phyloP scores from a whole-genome alignment of 2,888 invertebrate genomes.

The Acrocera orbiculus region DNA sequence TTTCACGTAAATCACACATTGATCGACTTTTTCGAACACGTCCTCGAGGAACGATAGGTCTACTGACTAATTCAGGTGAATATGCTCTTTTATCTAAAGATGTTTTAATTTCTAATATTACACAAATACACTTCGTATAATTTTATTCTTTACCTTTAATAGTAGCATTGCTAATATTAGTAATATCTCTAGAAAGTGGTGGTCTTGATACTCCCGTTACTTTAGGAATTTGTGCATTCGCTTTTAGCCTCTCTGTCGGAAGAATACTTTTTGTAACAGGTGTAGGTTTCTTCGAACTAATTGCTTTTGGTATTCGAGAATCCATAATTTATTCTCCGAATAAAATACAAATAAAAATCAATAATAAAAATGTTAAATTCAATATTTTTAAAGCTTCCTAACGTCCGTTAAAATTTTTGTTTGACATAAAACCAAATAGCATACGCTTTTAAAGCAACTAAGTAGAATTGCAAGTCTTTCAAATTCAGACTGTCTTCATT shows the following conservation, averaged over 20 bases:
- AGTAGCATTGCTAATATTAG: conserved; percentile 1
- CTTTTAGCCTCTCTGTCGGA: conserved; percentile 21
- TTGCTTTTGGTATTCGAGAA: conserved; percentile 29
- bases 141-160: background rate
- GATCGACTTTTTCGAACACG: conserved; percentile 14
- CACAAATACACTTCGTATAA: background rate
- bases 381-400: no score
- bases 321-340: no score
- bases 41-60: conserved; percentile 11
- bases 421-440: no score
- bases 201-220: conserved; percentile 3
- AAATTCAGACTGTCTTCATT: no score
- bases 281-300: conserved; percentile 19
- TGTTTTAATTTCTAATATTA: no score
- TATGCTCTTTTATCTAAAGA: background rate
- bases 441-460: no score
- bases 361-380: no score
- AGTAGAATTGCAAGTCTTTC: no score
- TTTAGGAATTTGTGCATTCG: background rate
- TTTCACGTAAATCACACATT: conserved; percentile 19
- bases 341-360: no score
- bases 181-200: conserved; percentile 15
- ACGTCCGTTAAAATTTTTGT: no score
- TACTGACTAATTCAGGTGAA: conserved; percentile 1
- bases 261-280: conserved; percentile 19